A percentile compares a stretch with the other conserved stretches of the same genome.
These are phyloP conservation scores for Ranitomeya imitator DNA, from an alignment of 2,113 vertebrate genomes.

Conservation along the genomic window DNA sequence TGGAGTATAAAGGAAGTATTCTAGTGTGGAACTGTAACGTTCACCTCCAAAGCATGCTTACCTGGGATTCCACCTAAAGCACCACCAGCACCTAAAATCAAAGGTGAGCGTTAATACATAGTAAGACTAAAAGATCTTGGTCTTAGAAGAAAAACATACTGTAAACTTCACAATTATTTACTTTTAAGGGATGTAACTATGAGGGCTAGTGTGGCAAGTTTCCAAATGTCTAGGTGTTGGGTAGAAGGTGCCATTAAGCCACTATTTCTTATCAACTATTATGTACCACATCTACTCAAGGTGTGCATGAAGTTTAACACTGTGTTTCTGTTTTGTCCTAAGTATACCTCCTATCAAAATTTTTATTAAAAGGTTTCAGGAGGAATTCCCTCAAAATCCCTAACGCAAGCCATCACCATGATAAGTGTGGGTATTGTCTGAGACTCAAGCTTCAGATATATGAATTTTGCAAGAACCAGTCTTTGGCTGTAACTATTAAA, in stretches of 20 bases:
- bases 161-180: not conserved
- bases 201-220: not conserved
- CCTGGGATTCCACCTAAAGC: slow-evolving; percentile 76
- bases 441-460: not conserved
- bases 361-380: not conserved
- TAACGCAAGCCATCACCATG: not conserved
- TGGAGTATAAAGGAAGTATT: not conserved
- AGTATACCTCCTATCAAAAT: not conserved
- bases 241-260: not conserved
- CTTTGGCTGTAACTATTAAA: not conserved
- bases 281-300: not conserved
- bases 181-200: not conserved
- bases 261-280: not conserved
- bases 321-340: not conserved
- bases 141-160: not conserved
- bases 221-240: not conserved
- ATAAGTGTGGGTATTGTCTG: not conserved
- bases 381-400: not conserved
- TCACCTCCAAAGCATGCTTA: slow-evolving; percentile 55
- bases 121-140: accelerated
- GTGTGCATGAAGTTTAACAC: not conserved
- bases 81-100: slow-evolving; percentile 67
- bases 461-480: not conserved
- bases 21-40: not conserved
- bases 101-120: not conserved